phyloP scores from a whole-genome alignment of 1,140 invertebrate genomes.

The Leptopilina clavipes region DNA sequence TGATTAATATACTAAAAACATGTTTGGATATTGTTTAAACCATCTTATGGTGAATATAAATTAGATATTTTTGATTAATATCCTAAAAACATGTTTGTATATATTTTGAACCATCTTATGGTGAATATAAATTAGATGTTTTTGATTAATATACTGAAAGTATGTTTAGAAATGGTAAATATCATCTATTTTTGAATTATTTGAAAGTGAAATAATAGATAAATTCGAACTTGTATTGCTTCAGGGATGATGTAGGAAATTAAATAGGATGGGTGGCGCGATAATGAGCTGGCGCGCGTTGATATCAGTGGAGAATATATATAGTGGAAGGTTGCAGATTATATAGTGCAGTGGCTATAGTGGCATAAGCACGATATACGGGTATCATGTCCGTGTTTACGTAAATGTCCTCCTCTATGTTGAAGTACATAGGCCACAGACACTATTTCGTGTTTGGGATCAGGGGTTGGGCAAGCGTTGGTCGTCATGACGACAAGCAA shows the following conservation, averaged over 20 bases:
- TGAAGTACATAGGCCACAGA: constrained; percentile 60
- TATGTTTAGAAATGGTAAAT: too few relatives aligned
- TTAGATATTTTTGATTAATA: too few relatives aligned
- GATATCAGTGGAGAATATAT: constrained; percentile 36
- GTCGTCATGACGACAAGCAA: constrained; percentile 70
- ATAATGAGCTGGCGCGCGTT: constrained; percentile 39
- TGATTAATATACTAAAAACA: too few relatives aligned
- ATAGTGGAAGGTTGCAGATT: background rate
- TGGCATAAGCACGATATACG: background rate
- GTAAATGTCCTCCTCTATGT: constrained; percentile 38
- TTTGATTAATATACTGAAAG: too few relatives aligned
- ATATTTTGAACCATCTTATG: too few relatives aligned
- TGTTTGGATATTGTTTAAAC: too few relatives aligned
- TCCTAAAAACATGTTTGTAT: too few relatives aligned
- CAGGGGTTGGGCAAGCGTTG: constrained; percentile 64
- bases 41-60: too few relatives aligned
- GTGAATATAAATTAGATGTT: too few relatives aligned
- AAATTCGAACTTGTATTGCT: background rate
- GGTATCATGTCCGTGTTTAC: constrained; percentile 30
- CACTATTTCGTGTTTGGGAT: constrained; percentile 62
- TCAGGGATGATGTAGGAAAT: constrained; percentile 28
- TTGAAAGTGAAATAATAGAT: background rate
- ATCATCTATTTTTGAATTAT: too few relatives aligned
- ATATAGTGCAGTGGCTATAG: too few relatives aligned
- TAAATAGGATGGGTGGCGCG: constrained; percentile 39